Base-by-base conservation (phyloP, 1,140 invertebrate genomes). In the Probaryconus sp. region DNA sequence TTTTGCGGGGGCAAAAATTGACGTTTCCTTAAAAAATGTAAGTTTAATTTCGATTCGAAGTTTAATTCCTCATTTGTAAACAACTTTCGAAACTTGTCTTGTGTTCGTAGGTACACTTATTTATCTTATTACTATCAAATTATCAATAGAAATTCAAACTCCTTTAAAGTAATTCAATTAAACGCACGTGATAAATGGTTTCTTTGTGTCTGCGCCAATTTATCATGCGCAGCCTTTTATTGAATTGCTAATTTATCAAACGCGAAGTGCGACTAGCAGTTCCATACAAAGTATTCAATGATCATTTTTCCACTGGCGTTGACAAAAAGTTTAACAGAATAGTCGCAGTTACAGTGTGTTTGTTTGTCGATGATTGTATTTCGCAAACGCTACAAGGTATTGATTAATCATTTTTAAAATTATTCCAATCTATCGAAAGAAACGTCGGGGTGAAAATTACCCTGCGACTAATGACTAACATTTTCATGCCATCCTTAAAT, bases 91-190 rank as follows among this genome's bases (percentile, higher is more conserved):
- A 73, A 73, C 70, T 17, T 18, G 70, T 60, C 64, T 28, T 18
- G 42, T 40, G 16, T 14, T 11, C 38, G 9, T 0, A 3, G 5
- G n/a, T 38, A 7, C 33, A 16, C 67, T 73, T 65, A 45, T 65
- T 72, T 67, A 73, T 67, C 55, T 40, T 16, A 47, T 67, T 67
- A 73, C 61, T 73, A 73, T 73, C 61, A 21, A 68, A 75, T 68
- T 75, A 75, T 68, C 43, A 74, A 74, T 63, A 63, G 58, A 68
- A 68, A 68, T 58, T 68, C 50, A 68, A 67, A 74, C 48, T 56
- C 37, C 56, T 53, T 68, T 60, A 40, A 53, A 35, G 48, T 68
- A 26, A 74, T 68, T 55, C 63, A 74, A 47, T 68, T 63, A 63
- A 65, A 65, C 55, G 53, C 38, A 60, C 24, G 50, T 73, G 70